A percentile compares a stretch with the other conserved stretches of the same genome.
phyloP scores from a whole-genome alignment of 2,797 vertebrate species.

The Kryptolebias ocellatus region DNA sequence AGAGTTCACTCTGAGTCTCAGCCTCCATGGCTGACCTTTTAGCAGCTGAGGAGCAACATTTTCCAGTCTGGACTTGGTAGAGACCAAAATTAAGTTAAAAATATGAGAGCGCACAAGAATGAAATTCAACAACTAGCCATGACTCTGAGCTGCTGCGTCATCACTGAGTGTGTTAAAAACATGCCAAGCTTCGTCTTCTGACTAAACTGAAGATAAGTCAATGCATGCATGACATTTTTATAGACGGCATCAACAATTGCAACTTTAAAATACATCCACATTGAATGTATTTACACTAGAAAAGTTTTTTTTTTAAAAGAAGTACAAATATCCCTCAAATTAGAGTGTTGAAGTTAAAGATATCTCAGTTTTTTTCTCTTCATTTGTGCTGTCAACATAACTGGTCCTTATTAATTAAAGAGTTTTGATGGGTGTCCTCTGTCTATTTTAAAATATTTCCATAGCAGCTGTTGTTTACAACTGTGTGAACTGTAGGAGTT shows the following conservation, averaged over 20 bases:
- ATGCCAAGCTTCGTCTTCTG: no score
- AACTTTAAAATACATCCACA: not conserved
- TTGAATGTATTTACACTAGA: not conserved
- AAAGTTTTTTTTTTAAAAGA: not conserved
- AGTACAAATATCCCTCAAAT: not conserved
- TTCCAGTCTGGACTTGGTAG: not conserved
- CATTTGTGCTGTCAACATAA: not conserved
- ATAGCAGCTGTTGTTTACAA: conserved; percentile 54
- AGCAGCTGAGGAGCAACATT: not conserved
- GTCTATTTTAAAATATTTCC: conserved; percentile 29
- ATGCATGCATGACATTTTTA: not conserved
- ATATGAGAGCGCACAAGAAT: not conserved
- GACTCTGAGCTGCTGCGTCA: no score
- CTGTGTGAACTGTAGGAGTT: conserved; percentile 34
- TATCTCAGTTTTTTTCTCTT: not conserved
- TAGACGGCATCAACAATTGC: not conserved
- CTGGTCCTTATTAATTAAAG: conserved; percentile 16
- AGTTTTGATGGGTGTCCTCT: conserved; percentile 38
- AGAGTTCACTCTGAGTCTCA: no score
- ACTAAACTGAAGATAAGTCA: no score
- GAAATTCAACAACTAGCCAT: not conserved
- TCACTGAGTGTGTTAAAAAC: no score
- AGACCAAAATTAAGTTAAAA: not conserved
- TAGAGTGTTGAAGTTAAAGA: not conserved
- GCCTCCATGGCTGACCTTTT: not conserved